Evolutionary conservation across 2,888 invertebrate genomes (phyloP).

Genomic region (Escarpia spicata): DNA sequence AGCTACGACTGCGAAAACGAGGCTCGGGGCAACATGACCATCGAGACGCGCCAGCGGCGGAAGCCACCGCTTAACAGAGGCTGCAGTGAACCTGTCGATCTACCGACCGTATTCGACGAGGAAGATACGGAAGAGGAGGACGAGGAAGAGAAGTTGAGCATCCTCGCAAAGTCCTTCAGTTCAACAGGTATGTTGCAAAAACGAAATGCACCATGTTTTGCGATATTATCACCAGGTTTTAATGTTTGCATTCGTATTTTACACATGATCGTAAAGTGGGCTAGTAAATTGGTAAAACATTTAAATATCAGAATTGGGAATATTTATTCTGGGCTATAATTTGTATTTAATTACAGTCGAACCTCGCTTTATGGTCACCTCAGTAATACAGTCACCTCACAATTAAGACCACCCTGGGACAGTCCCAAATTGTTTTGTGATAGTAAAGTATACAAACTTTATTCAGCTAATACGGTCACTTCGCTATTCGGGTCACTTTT

Average conservation of each 20-base stretch:
- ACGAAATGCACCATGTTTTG: not conserved
- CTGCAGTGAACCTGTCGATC: not conserved
- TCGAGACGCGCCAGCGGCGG: not conserved
- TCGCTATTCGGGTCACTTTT: too few species aligned
- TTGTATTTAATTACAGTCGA: not conserved
- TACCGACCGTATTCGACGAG: not conserved
- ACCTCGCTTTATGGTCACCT: not conserved
- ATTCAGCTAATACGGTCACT: too few species aligned
- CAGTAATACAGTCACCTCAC: too few species aligned
- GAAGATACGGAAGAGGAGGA: not conserved
- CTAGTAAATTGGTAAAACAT: too few species aligned
- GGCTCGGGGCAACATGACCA: not conserved
- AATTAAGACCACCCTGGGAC: too few species aligned
- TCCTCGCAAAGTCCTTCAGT: not conserved
- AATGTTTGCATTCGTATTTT: not conserved
- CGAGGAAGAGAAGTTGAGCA: not conserved
- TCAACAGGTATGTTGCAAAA: conserved; percentile 1
- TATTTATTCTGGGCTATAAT: not conserved
- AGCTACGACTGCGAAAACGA: not conserved
- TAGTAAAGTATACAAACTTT: too few species aligned
- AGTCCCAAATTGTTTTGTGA: too few species aligned
- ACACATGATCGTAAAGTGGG: not conserved
- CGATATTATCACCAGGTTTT: not conserved
- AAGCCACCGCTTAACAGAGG: not conserved
- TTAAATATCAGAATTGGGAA: not conserved